phyloP scores from a whole-genome alignment of 1,140 invertebrate genomes.

The Copidosoma floridanum region DNA sequence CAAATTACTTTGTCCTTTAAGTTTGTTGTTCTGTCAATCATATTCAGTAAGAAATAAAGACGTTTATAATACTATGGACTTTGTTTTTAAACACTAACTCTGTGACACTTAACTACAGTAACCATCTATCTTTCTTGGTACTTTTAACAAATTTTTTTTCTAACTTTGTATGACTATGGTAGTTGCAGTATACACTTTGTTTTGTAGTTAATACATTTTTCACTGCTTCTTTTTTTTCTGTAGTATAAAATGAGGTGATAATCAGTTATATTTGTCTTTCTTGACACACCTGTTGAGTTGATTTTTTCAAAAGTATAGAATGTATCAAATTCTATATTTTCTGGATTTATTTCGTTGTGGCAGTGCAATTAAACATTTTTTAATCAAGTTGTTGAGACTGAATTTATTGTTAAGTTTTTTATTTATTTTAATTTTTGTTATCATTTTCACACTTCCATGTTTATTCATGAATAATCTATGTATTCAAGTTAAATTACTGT shows the following conservation, averaged over 20 bases:
- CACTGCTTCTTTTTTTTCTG: too few species aligned
- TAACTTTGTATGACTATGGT: too few species aligned
- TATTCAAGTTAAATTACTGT: neutral
- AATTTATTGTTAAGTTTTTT: neutral
- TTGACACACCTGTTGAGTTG: too few species aligned
- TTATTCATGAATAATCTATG: neutral
- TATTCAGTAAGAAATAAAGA: too few species aligned
- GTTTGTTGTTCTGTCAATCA: too few species aligned
- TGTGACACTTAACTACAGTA: neutral
- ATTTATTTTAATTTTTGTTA: neutral
- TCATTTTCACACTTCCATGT: neutral
- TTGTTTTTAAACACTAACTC: neutral
- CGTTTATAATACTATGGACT: neutral
- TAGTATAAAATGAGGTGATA: too few species aligned
- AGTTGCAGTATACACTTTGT: too few species aligned
- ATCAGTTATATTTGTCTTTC: too few species aligned
- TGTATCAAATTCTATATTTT: too few species aligned
- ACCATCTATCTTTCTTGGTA: neutral
- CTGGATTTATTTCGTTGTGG: neutral
- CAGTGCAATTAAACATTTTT: neutral
- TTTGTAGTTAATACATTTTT: too few species aligned
- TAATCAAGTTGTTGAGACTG: neutral
- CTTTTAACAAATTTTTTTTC: neutral
- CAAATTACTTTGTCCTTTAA: neutral
- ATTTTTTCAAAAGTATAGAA: too few species aligned